phyloP scores from a whole-genome alignment of 2,888 invertebrate genomes.

The Parochlus steinenii region DNA sequence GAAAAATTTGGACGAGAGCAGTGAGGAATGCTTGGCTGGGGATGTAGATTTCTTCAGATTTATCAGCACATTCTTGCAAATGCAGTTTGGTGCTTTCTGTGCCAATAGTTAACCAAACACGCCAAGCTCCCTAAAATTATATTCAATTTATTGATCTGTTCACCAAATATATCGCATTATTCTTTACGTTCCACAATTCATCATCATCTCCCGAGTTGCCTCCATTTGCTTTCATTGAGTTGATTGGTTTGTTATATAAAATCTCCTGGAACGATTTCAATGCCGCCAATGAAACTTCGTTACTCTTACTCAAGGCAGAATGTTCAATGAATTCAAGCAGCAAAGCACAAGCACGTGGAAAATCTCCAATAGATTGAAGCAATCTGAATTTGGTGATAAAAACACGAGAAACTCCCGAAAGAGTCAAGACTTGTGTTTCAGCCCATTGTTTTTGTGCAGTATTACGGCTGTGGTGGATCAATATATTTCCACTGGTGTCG shows the following conservation, averaged over 20 bases:
- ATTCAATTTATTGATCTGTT: neutral
- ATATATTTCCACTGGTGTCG: conserved; percentile 80
- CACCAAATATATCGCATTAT: neutral
- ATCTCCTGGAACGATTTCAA: conserved; percentile 95
- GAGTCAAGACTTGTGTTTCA: conserved; percentile 83
- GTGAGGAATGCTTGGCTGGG: conserved; percentile 90
- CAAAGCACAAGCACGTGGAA: conserved; percentile 83
- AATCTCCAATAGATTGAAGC: conserved; percentile 73
- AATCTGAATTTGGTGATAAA: conserved; percentile 83
- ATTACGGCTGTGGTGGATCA: conserved; percentile 96
- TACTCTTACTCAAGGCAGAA: conserved; percentile 79
- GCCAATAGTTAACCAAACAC: conserved; percentile 80
- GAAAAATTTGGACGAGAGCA: conserved; percentile 88
- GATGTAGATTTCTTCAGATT: conserved; percentile 50
- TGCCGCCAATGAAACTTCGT: conserved; percentile 91
- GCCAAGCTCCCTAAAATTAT: conserved; percentile 44
- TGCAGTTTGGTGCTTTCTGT: conserved; percentile 51
- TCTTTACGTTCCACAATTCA: conserved; percentile 49
- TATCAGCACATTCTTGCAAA: conserved; percentile 19
- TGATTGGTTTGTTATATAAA: conserved; percentile 43
- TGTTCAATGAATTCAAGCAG: conserved; percentile 88
- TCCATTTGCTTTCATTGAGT: conserved; percentile 27
- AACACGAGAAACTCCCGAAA: conserved; percentile 76
- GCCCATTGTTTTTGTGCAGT: conserved; percentile 99
- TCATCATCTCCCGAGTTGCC: conserved; percentile 32